Percentiles rank a stretch among this genome's conserved stretches.
Conservation (phyloP, 2,797 vertebrate genomes). For the Podarcis siculus region DNA sequence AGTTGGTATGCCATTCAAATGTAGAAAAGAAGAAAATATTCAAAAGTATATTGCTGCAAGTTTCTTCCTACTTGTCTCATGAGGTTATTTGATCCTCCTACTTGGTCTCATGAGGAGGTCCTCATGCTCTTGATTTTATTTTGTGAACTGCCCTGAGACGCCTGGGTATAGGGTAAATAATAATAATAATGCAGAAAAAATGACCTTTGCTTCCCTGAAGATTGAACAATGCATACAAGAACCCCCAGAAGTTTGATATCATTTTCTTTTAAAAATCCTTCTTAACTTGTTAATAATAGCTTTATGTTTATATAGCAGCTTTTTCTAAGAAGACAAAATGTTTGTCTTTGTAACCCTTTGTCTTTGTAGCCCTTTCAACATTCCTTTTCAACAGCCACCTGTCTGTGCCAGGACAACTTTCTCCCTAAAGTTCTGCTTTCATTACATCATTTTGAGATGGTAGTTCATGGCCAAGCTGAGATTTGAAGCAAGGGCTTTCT, state of each 20-base stretch:
- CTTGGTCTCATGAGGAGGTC: too few relatives aligned
- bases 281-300: neutral
- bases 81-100: too few relatives aligned
- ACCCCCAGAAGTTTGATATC: neutral
- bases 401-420: too few relatives aligned
- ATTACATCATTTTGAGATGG: too few relatives aligned
- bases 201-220: neutral
- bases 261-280: neutral
- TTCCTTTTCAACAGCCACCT: too few relatives aligned
- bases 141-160: too few relatives aligned
- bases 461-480: neutral
- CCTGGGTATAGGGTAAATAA: too few relatives aligned
- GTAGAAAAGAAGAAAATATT: neutral
- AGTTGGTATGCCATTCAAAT: neutral
- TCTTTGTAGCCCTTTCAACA: too few relatives aligned
- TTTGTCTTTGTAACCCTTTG: too few relatives aligned
- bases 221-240: neutral
- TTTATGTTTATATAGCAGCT: neutral
- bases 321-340: too few relatives aligned
- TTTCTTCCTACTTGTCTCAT: neutral
- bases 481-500: too few relatives aligned
- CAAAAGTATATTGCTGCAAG: neutral
- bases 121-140: neutral
- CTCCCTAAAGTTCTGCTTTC: too few relatives aligned
- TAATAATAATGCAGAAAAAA: neutral